These are phyloP conservation scores for Dromaius novaehollandiae DNA, from an alignment of 2,113 vertebrate species.

Conservation along the genomic window DNA sequence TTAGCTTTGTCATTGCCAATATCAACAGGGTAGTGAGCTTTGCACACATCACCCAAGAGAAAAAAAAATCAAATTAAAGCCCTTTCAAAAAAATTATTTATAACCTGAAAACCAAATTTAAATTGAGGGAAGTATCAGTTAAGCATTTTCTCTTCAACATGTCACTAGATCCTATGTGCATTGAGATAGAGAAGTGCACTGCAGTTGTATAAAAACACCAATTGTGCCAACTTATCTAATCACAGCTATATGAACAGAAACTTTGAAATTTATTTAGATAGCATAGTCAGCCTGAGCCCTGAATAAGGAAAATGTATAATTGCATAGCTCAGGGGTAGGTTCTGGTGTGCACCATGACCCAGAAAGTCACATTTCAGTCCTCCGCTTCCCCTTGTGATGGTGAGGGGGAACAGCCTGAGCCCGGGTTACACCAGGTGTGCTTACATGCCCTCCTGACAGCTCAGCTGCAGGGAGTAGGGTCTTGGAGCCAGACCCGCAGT, in stretches of 20 bases:
- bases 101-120: neutral
- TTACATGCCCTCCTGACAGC: neutral
- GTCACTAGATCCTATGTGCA: neutral
- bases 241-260: conserved; percentile 19
- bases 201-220: neutral
- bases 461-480: neutral
- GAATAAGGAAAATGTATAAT: conserved; percentile 26
- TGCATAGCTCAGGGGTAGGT: conserved; percentile 34
- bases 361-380: conserved; percentile 40
- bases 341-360: neutral
- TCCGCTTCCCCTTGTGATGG: neutral
- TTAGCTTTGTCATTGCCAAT: conserved; percentile 6
- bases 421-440: neutral
- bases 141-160: neutral
- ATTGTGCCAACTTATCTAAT: conserved; percentile 32
- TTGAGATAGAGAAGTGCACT: neutral
- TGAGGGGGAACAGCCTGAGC: neutral
- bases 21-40: neutral
- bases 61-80: neutral
- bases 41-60: neutral
- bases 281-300: conserved; percentile 35
- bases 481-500: neutral
- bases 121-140: neutral
- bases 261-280: conserved; percentile 57
- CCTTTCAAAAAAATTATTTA: neutral